Evolutionary conservation across 2,113 vertebrate species (phyloP).

Genomic region (Cyprinus carpio): DNA sequence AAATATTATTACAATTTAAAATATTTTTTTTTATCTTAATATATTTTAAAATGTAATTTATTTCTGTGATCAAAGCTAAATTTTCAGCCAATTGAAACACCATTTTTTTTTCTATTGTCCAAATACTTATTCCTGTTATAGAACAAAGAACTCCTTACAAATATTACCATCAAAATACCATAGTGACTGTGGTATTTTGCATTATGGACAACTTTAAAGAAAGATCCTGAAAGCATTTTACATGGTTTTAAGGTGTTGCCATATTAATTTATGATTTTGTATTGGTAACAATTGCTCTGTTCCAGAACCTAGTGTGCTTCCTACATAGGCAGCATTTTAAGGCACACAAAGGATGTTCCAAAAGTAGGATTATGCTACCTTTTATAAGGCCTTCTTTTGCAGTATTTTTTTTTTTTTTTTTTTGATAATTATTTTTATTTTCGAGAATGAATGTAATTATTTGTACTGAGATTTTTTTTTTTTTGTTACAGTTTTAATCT

Average conservation of each 20-base stretch:
- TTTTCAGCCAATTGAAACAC: not conserved
- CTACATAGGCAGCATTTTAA: not conserved
- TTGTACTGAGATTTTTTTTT: no score
- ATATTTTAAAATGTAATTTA: not conserved
- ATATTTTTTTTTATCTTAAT: not conserved
- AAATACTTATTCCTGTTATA: no score
- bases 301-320: not conserved
- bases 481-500: no score
- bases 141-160: no score
- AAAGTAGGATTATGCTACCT: no score
- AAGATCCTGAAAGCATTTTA: not conserved
- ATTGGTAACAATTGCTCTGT: not conserved
- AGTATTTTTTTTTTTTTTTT: no score
- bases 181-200: no score
- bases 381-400: no score
- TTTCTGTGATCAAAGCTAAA: not conserved
- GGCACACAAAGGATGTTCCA: not conserved
- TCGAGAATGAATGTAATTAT: no score
- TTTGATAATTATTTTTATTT: no score
- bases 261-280: not conserved
- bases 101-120: no score
- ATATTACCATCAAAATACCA: no score
- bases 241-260: not conserved
- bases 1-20: not conserved
- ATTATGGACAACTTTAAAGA: not conserved